These are phyloP conservation scores for Microctenopoma stevenorrisi DNA, from an alignment of 2,797 vertebrate genomes.

Conservation along the genomic window DNA sequence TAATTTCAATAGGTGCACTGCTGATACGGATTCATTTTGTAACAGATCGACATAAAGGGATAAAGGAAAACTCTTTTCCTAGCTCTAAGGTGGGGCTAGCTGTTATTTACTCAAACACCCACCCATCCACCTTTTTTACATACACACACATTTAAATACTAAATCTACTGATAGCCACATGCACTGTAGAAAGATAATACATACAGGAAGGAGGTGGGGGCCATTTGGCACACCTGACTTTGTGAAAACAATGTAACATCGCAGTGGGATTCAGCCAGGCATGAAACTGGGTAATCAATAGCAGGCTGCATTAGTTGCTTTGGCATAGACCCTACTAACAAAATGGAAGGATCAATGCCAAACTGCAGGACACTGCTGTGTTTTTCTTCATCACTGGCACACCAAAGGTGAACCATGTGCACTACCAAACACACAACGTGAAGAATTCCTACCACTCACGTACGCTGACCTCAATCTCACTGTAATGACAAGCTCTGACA, in stretches of 20 bases:
- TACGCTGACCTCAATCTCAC: conserved; percentile 50
- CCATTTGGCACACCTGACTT: conserved; percentile 54
- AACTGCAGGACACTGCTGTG: conserved; percentile 59
- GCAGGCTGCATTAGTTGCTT: conserved; percentile 78
- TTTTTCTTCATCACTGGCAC: conserved; percentile 54
- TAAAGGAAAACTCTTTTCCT: conserved; percentile 33
- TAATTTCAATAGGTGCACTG: conserved; percentile 46
- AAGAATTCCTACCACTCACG: conserved; percentile 13
- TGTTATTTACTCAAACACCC: conserved; percentile 32
- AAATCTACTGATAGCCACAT: conserved; percentile 12
- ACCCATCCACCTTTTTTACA: conserved; percentile 5
- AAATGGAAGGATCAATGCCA: conserved; percentile 74
- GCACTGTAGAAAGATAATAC: background rate
- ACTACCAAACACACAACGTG: background rate
- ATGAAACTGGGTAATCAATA: conserved; percentile 76
- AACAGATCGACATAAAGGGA: conserved; percentile 46
- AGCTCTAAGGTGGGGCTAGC: conserved; percentile 15
- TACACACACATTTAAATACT: conserved; percentile 21
- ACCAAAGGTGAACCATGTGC: conserved; percentile 31
- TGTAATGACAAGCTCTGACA: conserved; percentile 12
- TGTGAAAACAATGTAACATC: conserved; percentile 64
- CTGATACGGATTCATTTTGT: conserved; percentile 37
- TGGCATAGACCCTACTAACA: conserved; percentile 69
- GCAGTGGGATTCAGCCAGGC: conserved; percentile 66
- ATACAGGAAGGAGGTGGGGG: conserved; percentile 22